Evolutionary conservation across 2,888 invertebrate species (phyloP), one percentile per base, ranked within the genome.

Genomic region (Drosophila kanekoi): DNA sequence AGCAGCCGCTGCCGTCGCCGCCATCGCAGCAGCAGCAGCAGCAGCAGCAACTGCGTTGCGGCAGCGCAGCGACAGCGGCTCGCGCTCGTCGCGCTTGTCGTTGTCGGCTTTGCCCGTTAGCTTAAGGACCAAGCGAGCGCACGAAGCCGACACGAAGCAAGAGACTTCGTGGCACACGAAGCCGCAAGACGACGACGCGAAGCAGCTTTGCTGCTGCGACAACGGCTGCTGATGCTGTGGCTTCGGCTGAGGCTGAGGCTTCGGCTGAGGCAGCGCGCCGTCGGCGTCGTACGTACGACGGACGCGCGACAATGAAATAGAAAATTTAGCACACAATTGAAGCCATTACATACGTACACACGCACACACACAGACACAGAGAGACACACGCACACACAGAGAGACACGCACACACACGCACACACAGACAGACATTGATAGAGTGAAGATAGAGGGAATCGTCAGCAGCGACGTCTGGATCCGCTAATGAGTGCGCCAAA

Each of bases 261-360:
- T 28, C 28, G 28, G 28, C 14, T 40, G 16, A 51, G 9, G 57
- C 61, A 14, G 49, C 10, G 61, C 71, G 69, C 66, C 45, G 60
- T 58, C 71, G 33, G 35, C 63, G 70, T 61, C 60, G n/a, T n/a
- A n/a, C n/a, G 64, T 40, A 40, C 43, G 62, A 63, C 70, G 53
- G 52, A 64, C 67, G 67, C 73, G 86, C 75, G 73, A 79, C 79
- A 79, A 81, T 81, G 78, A 77, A 82, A 88, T 86, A 81, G 81
- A 82, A 84, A 84, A 87, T 83, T 86, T 86, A 86, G 83, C 87
- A 87, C 83, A 87, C 85, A 87, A 87, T 87, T 83, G 78, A 82
- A 80, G 76, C 75, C 69, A 82, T 79, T 80, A 78, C 62, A 75
- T 53, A 59, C 77, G 52, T 8, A 48, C 18, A 9, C 33, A 20